A percentile compares a stretch with the other conserved stretches of the same genome.
These are phyloP conservation scores for Poecilia picta DNA, from an alignment of 2,797 vertebrate species.

Conservation along the genomic window DNA sequence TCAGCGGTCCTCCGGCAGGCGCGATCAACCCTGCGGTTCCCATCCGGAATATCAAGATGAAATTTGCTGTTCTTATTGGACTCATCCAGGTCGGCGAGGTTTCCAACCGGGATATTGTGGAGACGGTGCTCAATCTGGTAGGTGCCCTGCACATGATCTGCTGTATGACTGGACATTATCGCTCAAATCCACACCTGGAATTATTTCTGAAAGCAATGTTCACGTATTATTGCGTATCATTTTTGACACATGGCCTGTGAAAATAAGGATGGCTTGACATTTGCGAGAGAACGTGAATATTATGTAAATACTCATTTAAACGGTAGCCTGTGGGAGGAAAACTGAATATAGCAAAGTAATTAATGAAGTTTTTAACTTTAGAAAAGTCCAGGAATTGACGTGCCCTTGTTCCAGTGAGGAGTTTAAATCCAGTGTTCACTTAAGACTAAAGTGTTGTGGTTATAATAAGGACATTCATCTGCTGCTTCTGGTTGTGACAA, in stretches of 20 bases:
- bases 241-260: background rate
- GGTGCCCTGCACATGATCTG: constrained; percentile 61
- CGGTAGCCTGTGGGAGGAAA: background rate
- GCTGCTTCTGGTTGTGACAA: background rate
- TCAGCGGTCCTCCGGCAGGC: constrained; percentile 75
- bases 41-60: constrained; percentile 94
- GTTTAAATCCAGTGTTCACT: background rate
- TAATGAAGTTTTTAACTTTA: constrained; percentile 45
- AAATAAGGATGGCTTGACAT: background rate
- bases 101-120: constrained; percentile 91
- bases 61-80: constrained; percentile 92
- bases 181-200: background rate
- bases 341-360: background rate
- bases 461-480: background rate
- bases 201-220: background rate
- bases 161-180: background rate
- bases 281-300: no score
- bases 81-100: constrained; percentile 95
- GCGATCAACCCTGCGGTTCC: constrained; percentile 87
- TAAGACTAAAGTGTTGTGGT: background rate
- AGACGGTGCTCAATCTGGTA: constrained; percentile 96
- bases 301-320: no score
- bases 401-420: background rate
- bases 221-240: background rate
- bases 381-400: constrained; percentile 35